Conservation (phyloP, 2,888 invertebrate species). For the Liodrosophila aerea region DNA sequence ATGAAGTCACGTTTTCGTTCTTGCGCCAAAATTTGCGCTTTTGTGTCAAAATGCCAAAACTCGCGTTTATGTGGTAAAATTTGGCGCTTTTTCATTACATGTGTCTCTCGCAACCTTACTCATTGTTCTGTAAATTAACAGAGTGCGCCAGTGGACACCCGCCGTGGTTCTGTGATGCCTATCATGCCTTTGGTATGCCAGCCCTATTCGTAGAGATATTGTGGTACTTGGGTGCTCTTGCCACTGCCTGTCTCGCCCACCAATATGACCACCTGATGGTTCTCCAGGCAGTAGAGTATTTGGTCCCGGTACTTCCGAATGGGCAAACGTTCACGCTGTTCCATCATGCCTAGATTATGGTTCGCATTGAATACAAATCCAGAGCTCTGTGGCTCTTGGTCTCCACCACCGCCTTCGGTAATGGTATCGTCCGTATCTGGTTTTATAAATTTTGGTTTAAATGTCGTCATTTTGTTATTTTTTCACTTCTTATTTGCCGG, state of each 20-base stretch:
- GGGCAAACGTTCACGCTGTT: constrained; percentile 93
- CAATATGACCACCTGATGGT: constrained; percentile 93
- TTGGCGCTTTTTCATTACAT: no score
- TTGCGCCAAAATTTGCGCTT: no score
- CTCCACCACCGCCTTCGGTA: constrained; percentile 72
- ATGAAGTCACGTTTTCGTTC: no score
- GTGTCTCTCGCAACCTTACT: no score
- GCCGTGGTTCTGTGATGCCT: constrained; percentile 95
- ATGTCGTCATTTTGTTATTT: constrained; percentile 45
- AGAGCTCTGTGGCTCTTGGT: constrained; percentile 69
- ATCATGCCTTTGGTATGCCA: constrained; percentile 91
- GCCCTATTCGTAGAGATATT: constrained; percentile 95
- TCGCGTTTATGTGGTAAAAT: no score
- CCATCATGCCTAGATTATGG: constrained; percentile 90
- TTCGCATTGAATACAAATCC: constrained; percentile 93
- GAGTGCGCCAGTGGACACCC: constrained; percentile 94
- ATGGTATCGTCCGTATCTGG: constrained; percentile 78
- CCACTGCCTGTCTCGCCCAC: constrained; percentile 97
- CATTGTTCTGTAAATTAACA: no score
- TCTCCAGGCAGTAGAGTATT: constrained; percentile 94
- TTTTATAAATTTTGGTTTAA: constrained; percentile 66
- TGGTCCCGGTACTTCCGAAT: constrained; percentile 93
- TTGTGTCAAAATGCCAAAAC: no score
- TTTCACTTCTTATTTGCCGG: constrained; percentile 11
- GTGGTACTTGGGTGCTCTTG: constrained; percentile 84